A percentile compares a stretch with the other conserved stretches of the same genome.
Conservation (phyloP, 2,113 vertebrate species). For the Anarhynchus alexandrinus region DNA sequence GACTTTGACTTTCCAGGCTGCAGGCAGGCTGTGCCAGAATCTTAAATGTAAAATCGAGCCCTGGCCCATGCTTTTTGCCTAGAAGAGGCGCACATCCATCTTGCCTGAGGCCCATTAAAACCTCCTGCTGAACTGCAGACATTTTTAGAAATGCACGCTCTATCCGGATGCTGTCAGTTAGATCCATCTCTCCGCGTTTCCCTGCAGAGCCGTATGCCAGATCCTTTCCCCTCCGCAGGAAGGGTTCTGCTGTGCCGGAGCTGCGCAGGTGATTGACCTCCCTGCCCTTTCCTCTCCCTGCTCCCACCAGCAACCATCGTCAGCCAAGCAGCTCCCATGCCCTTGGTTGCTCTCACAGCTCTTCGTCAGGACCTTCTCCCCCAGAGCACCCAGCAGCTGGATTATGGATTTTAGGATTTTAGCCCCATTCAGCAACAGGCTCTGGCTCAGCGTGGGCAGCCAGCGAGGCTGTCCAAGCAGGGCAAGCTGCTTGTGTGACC, state of each 20-base stretch:
- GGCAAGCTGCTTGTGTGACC: neutral
- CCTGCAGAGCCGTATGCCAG: accelerated
- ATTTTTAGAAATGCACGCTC: neutral
- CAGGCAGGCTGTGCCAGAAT: conserved; percentile 22
- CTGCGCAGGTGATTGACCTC: neutral
- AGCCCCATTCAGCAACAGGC: neutral
- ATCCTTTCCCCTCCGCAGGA: neutral
- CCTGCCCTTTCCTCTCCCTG: neutral
- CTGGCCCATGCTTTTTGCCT: neutral
- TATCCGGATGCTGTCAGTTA: neutral
- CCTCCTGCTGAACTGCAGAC: neutral
- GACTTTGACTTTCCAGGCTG: neutral
- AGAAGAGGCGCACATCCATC: neutral
- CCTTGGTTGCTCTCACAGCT: neutral
- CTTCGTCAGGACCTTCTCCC: neutral
- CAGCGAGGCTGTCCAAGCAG: accelerated
- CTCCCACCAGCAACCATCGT: neutral
- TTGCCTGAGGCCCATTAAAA: neutral
- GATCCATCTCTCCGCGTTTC: neutral
- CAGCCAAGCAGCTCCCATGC: neutral
- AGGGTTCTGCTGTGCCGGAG: neutral
- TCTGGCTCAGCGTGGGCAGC: neutral
- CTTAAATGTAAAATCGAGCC: neutral
- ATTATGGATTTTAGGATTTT: neutral
- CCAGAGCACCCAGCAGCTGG: neutral